Conservation (phyloP, 2,113 vertebrate genomes). For the Melanotaenia duboulayi region DNA sequence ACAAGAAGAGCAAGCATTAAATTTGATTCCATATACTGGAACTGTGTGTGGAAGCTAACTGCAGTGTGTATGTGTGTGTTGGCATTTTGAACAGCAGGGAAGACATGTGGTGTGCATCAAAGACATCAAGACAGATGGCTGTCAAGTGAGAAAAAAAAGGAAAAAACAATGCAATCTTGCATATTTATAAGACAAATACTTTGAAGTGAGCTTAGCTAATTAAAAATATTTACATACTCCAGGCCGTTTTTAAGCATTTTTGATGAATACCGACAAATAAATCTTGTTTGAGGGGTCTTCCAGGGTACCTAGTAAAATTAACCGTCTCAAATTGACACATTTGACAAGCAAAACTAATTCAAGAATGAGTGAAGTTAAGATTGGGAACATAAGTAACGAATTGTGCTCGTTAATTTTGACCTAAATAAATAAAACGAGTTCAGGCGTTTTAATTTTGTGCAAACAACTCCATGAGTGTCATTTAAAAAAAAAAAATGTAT, state of each 20-base stretch:
- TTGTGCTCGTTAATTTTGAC: constrained; percentile 20
- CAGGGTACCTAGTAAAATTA: constrained; percentile 27
- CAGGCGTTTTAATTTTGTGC: constrained; percentile 6
- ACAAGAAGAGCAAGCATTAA: constrained; percentile 20
- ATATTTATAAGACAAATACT: constrained; percentile 77
- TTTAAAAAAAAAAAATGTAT: constrained; percentile 11
- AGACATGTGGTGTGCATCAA: constrained; percentile 77
- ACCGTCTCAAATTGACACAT: constrained; percentile 40
- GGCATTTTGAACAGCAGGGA: constrained; percentile 61
- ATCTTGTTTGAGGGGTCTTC: constrained; percentile 44
- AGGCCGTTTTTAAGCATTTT: constrained; percentile 54
- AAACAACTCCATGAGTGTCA: constrained; percentile 2
- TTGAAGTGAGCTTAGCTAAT: constrained; percentile 78
- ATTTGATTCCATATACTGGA: constrained; percentile 46
- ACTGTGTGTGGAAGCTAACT: neutral
- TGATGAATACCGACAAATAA: constrained; percentile 59
- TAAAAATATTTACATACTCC: constrained; percentile 70
- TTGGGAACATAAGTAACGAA: neutral
- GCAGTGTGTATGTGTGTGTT: constrained; percentile 18
- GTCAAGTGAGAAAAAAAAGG: constrained; percentile 47
- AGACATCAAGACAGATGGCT: constrained; percentile 74
- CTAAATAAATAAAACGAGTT: neutral
- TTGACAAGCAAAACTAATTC: constrained; percentile 49
- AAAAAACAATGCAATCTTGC: constrained; percentile 58
- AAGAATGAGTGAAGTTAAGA: constrained; percentile 35